Conservation (phyloP, 2,113 vertebrate species). For the Hippocampus mohnikei region DNA sequence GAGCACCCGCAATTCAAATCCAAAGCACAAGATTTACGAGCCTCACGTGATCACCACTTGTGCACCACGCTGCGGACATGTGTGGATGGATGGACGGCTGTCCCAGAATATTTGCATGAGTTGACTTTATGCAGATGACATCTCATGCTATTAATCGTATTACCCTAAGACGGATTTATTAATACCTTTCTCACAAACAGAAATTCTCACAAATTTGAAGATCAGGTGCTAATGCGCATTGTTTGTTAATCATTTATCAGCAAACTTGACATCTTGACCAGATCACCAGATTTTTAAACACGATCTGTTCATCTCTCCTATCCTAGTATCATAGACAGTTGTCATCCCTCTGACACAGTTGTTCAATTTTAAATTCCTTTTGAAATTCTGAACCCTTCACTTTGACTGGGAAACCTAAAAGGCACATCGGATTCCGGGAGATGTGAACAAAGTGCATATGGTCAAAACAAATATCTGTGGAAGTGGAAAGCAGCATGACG, state of each 20-base stretch:
- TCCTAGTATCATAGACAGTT: background rate
- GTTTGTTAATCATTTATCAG: background rate
- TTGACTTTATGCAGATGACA: background rate
- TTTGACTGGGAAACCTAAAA: constrained; percentile 12
- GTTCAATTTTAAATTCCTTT: background rate
- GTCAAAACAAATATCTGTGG: constrained; percentile 16
- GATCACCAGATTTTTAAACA: background rate
- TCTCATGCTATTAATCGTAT: background rate
- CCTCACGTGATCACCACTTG: no score
- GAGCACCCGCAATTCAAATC: no score
- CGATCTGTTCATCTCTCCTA: no score
- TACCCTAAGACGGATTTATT: background rate
- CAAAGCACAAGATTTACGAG: no score
- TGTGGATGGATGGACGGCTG: no score
- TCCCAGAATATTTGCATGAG: background rate
- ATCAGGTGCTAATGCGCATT: no score
- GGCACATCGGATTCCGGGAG: constrained; percentile 9
- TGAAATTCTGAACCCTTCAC: constrained; percentile 26
- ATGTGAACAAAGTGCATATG: constrained; percentile 12
- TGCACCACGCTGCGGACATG: no score
- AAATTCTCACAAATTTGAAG: background rate
- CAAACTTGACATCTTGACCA: background rate
- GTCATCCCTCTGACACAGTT: background rate
- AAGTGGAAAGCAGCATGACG: constrained; percentile 54
- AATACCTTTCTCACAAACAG: background rate